Percentiles rank a stretch among this genome's conserved stretches.
Evolutionary conservation across 2,797 vertebrate genomes (phyloP).

Genomic region (Microctenopoma stevenorrisi): DNA sequence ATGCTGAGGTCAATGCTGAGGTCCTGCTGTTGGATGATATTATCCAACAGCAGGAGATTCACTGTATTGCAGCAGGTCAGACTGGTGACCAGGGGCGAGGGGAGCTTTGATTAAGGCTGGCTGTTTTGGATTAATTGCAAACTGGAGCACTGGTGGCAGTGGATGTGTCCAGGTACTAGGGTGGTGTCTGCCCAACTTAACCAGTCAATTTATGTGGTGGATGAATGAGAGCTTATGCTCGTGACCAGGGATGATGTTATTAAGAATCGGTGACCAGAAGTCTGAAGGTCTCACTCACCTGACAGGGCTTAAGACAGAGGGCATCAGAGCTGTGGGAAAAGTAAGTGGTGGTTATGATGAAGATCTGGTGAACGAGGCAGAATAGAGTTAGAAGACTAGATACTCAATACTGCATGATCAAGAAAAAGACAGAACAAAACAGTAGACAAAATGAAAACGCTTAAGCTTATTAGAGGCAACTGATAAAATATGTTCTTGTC

Average conservation of each 20-base stretch:
- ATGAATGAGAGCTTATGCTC: constrained; percentile 43
- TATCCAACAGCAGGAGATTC: constrained; percentile 48
- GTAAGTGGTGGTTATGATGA: constrained; percentile 28
- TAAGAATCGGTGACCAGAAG: constrained; percentile 58
- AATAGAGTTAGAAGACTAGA: neutral
- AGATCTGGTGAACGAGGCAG: constrained; percentile 28
- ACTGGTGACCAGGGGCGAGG: constrained; percentile 56
- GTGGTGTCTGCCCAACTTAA: constrained; percentile 36
- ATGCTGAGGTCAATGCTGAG: constrained; percentile 49
- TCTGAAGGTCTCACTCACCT: constrained; percentile 36
- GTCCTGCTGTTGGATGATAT: too few species aligned
- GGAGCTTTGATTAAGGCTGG: constrained; percentile 58
- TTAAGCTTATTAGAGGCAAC: neutral
- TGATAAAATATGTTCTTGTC: neutral
- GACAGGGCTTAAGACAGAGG: constrained; percentile 50
- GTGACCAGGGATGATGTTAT: constrained; percentile 45
- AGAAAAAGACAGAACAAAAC: neutral
- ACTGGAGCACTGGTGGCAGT: constrained; percentile 43
- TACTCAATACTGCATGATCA: constrained; percentile 2
- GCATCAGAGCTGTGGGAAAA: constrained; percentile 33
- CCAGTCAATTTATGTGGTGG: constrained; percentile 50
- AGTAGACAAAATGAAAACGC: neutral
- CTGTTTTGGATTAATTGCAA: constrained; percentile 68
- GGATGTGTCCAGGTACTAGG: constrained; percentile 39
- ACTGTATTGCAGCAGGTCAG: constrained; percentile 59